Percentiles rank a stretch among this genome's conserved stretches.
These are phyloP conservation scores for Oscheius sp. DNA, from an alignment of 2,888 invertebrate genomes.

Conservation along the genomic window DNA sequence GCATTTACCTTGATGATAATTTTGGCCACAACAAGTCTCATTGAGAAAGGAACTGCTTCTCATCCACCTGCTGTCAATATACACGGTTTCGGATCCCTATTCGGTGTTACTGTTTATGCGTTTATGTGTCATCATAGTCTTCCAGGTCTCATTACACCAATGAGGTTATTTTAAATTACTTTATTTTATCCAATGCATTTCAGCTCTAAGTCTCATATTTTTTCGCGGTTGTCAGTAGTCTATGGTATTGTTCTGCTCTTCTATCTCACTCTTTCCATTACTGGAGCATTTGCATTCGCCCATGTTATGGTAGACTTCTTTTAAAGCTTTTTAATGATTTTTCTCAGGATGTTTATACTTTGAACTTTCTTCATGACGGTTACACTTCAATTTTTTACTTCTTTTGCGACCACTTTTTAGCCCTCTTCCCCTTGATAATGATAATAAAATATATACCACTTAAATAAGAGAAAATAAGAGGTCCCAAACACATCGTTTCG, in stretches of 20 bases:
- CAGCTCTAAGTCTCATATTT: constrained; percentile 78
- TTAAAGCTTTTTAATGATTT: not conserved
- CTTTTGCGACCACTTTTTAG: constrained; percentile 85
- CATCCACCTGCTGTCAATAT: constrained; percentile 80
- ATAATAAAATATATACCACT: too few species aligned
- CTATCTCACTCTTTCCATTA: constrained; percentile 87
- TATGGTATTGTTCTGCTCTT: constrained; percentile 85
- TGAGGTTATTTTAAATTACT: too few species aligned
- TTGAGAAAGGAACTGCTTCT: constrained; percentile 77
- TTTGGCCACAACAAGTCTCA: constrained; percentile 58
- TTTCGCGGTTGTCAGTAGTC: constrained; percentile 80
- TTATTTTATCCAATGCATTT: too few species aligned
- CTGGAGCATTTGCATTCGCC: constrained; percentile 76
- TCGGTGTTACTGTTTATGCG: constrained; percentile 92
- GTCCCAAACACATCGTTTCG: too few species aligned
- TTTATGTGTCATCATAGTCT: constrained; percentile 99
- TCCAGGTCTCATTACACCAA: constrained; percentile 89
- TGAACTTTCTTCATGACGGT: constrained; percentile 80
- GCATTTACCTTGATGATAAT: constrained; percentile 67
- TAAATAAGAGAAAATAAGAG: too few species aligned
- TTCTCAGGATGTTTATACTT: constrained; percentile 84
- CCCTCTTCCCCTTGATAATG: constrained; percentile 73
- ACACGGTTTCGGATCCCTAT: constrained; percentile 83
- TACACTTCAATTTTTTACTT: constrained; percentile 67
- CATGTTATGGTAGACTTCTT: constrained; percentile 74